Evolutionary conservation across 2,888 invertebrate genomes (phyloP), one percentile per base, ranked within the genome.

Genomic region (Drosophila eohydei): DNA sequence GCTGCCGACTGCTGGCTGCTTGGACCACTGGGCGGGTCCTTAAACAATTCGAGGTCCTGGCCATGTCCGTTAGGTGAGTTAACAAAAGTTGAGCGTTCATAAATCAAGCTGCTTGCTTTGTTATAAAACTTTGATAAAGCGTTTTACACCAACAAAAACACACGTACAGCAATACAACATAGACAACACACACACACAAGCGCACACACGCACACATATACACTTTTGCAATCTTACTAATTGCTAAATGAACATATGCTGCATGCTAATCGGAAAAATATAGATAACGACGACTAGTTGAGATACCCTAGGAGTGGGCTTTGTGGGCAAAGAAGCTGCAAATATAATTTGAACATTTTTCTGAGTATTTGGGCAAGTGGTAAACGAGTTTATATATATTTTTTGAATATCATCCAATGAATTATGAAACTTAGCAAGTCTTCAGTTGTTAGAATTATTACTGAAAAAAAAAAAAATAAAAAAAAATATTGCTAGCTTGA

Each of bases 51-150:
- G 26, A 40, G 54, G 38, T 40, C 30, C 48, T 48, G 21, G 48
- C 58, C 34, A 68, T 43, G 58, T 68, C 50, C 67, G 66, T 66
- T 56, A 88, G 83, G 81, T 84, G 82, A 81, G 88, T 81, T 89
- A 84, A 79, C 88, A 76, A 88, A 88, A 86, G 84, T 85, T 88
- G 75, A 79, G 55, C 82, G 80, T 67, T 76, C 86, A 87, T 87
- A 87, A 87, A 87, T 87, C 86, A 87, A 89, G 75, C 78, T 63
- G 80, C 67, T 70, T 73, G 79, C 81, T 80, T 80, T 85, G 89
- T 87, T 89, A 76, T 78, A 88, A 82, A 89, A 89, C 71, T 85
- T 85, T 87, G 88, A 89, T 89, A 88, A 89, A 88, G 78, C 88
- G 85, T 84, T 87, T 81, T 84, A 70, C 89, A 81, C 67, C 44